Conservation (phyloP, 2,113 vertebrate species). For the Galbula dea region DNA sequence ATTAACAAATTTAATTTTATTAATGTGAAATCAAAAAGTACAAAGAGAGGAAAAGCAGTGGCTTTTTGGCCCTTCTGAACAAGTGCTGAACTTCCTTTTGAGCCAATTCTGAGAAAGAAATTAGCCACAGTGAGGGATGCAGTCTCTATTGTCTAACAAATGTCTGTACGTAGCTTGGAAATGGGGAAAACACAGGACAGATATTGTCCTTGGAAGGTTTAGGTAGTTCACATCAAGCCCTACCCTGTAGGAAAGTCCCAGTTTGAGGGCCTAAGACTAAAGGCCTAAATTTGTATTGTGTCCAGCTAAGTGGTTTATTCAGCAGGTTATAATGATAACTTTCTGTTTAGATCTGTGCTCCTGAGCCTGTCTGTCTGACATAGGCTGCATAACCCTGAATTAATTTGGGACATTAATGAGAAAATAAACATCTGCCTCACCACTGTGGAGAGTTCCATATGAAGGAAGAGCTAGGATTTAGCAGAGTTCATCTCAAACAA, state of each 20-base stretch:
- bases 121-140: neutral
- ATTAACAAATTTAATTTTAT: neutral
- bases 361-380: neutral
- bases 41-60: neutral
- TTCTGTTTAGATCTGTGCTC: neutral
- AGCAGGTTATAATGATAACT: neutral
- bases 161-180: neutral
- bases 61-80: neutral
- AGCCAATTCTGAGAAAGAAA: neutral
- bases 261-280: neutral
- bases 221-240: neutral
- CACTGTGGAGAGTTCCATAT: accelerated
- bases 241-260: neutral
- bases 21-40: neutral
- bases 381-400: neutral
- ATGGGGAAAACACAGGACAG: neutral
- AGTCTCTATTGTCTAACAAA: neutral
- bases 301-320: neutral
- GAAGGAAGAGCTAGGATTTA: neutral
- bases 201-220: neutral
- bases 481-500: neutral
- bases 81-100: accelerated
- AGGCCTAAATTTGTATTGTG: neutral
- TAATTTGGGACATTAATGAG: neutral
- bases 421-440: neutral